Evolutionary conservation across 1,140 invertebrate genomes (phyloP), one percentile per base, ranked within the genome.

Genomic region (Microvelia longipes): DNA sequence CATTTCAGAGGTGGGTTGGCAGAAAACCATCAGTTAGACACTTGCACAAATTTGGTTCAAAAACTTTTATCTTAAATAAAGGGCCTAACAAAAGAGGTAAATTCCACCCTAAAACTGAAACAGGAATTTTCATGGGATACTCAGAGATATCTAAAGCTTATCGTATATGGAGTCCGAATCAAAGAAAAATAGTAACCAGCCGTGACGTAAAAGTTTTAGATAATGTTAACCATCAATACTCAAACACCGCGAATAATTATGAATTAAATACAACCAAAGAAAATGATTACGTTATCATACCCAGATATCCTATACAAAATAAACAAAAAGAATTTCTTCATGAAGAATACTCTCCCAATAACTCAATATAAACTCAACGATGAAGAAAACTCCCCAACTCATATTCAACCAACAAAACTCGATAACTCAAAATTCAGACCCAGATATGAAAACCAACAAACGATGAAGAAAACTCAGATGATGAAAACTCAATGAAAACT

Each of bases 11-110:
- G 15, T 82, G 78, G 73, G 73, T 66, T 68, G 75, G 74, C 13
- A 71, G 68, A 66, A 80, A 77, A 66, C n/a, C n/a, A n/a, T 69
- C 77, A 66, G 69, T 80, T 65, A 74, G 74, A 35, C 70, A 76
- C 35, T 68, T 72, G 75, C 27, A 75, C 67, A 73, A 66, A 73
- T 28, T 77, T 77, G 71, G 76, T 25, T 65, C 27, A n/a, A n/a
- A 70, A 71, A 68, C 13, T 19, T 50, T 50, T 50, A 5, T 50
- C 5, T 50, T 50, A 19, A 50, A 50, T 19, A 50, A 50, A 50
- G 35, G 35, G 35, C 35, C 35, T 50, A 50, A 50, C 35, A 26
- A 19, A 50, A 19, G 35, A 50, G n/a, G 35, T 5, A n/a, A n/a
- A n/a, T n/a, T n/a, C n/a, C 35, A 50, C 5, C 35, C 35, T 50